phyloP scores from a whole-genome alignment of 1,140 invertebrate genomes.

The Hycleus phaleratus region DNA sequence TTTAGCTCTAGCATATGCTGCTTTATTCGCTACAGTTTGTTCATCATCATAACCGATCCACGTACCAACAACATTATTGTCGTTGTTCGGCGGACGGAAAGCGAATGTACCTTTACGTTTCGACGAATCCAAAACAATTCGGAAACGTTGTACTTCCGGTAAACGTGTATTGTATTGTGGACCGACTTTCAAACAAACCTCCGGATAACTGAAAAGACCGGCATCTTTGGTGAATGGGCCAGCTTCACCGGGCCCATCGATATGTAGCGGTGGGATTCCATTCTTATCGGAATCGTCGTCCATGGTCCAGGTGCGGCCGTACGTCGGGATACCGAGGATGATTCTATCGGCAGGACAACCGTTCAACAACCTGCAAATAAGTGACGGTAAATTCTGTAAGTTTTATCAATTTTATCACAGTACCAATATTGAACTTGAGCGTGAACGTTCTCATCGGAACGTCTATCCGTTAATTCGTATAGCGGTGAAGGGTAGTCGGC shows the following conservation, averaged over 20 bases:
- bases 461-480: conserved; percentile 61
- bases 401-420: conserved; percentile 5
- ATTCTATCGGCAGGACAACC: conserved; percentile 68
- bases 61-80: conserved; percentile 59
- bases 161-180: conserved; percentile 26
- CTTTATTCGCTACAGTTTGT: conserved; percentile 75
- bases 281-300: conserved; percentile 62
- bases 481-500: conserved; percentile 66
- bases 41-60: conserved; percentile 90
- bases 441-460: conserved; percentile 59
- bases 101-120: conserved; percentile 66
- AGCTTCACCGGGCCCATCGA: conserved; percentile 57
- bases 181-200: conserved; percentile 58
- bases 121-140: conserved; percentile 61
- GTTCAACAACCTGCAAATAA: conserved; percentile 49
- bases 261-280: conserved; percentile 62
- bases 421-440: conserved; percentile 55
- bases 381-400: background rate
- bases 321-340: conserved; percentile 74
- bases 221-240: conserved; percentile 60
- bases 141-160: conserved; percentile 48
- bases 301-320: conserved; percentile 75
- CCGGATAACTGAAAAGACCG: conserved; percentile 72
- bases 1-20: conserved; percentile 63
- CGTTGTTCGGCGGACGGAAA: conserved; percentile 60